Conservation (phyloP, 2,113 vertebrate species). For the Phocoena phocoena region DNA sequence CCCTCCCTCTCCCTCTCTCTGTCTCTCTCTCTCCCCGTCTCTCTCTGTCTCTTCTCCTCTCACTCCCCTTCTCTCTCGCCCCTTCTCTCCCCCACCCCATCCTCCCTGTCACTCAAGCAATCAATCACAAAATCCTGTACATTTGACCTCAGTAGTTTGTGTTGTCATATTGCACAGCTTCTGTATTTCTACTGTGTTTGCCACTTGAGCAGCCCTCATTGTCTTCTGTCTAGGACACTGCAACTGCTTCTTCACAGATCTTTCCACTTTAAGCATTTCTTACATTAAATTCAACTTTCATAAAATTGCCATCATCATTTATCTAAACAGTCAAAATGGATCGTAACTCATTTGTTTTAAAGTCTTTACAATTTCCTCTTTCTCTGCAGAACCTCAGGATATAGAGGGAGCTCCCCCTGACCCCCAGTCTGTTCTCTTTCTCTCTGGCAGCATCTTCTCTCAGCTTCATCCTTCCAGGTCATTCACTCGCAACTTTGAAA, state of each 20-base stretch:
- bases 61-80: too few species aligned
- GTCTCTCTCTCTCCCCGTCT: accelerated
- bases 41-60: background rate
- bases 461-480: background rate
- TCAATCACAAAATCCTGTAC: background rate
- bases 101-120: background rate
- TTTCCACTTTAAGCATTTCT: background rate
- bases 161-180: background rate
- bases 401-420: background rate
- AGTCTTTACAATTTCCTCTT: background rate
- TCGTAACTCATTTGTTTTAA: background rate
- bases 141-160: background rate
- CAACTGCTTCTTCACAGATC: background rate
- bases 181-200: background rate
- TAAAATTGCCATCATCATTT: background rate
- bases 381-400: background rate
- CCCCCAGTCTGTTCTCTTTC: background rate
- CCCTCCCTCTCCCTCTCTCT: accelerated
- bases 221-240: background rate
- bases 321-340: background rate
- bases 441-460: background rate
- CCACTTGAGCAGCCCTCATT: background rate
- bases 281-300: background rate
- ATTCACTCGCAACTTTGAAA: background rate
- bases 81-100: background rate